A percentile compares a stretch with the other conserved stretches of the same genome.
phyloP scores from a whole-genome alignment of 2,888 invertebrate species.

The Anagyrus pseudococci region DNA sequence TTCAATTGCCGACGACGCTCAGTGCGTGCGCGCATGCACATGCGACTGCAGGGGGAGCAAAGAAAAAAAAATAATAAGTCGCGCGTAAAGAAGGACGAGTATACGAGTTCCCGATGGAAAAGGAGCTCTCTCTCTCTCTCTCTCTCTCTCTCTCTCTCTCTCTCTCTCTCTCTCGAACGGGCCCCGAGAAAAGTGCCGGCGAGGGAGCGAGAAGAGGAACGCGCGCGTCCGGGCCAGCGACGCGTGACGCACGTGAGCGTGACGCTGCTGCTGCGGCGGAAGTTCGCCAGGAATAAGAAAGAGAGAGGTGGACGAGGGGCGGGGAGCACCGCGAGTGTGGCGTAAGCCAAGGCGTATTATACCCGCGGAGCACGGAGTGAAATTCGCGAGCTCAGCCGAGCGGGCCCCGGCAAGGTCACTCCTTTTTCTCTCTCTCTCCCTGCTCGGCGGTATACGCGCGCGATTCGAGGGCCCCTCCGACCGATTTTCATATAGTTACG shows the following conservation, averaged over 20 bases:
- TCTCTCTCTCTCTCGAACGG: too few relatives aligned
- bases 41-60: too few relatives aligned
- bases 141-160: not conserved
- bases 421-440: not conserved
- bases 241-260: conserved; percentile 26
- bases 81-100: too few relatives aligned
- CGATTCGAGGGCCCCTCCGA: too few relatives aligned
- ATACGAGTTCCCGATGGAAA: too few relatives aligned
- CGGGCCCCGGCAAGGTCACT: conserved; percentile 35
- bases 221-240: conserved; percentile 24
- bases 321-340: not conserved
- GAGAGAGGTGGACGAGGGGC: conserved; percentile 18
- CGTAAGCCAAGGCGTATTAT: not conserved
- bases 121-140: not conserved
- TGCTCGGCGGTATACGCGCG: too few relatives aligned
- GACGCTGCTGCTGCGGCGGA: conserved; percentile 14
- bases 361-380: conserved; percentile 13
- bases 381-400: conserved; percentile 32
- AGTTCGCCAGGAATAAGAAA: too few relatives aligned
- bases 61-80: too few relatives aligned
- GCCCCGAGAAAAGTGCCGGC: too few relatives aligned
- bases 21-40: too few relatives aligned
- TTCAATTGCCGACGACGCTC: too few relatives aligned
- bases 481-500: too few relatives aligned
- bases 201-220: not conserved